Evolutionary conservation across 2,888 invertebrate genomes (phyloP).

Genomic region (Agrochola lychnidis): DNA sequence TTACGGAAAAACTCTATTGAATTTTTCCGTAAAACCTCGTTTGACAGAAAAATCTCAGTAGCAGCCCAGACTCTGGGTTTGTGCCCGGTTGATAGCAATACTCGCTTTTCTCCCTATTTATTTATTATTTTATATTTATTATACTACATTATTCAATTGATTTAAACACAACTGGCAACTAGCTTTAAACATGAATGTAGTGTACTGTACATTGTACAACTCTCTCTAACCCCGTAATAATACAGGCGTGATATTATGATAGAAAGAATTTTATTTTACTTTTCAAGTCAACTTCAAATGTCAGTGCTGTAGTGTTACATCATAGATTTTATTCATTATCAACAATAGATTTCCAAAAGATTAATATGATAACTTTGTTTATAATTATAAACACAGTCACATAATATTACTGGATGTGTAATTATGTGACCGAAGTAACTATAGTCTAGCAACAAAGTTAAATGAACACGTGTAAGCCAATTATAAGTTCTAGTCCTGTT

Average conservation of each 20-base stretch:
- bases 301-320: neutral
- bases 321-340: neutral
- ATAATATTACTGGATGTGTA: constrained; percentile 14
- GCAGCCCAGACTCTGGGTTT: too few relatives aligned
- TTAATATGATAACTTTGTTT: constrained; percentile 14
- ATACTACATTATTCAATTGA: too few relatives aligned
- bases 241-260: neutral
- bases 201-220: neutral
- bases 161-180: neutral
- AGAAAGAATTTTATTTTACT: neutral
- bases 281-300: constrained; percentile 1
- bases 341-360: neutral
- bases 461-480: constrained; percentile 19
- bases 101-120: neutral
- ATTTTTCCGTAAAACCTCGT: neutral
- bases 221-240: neutral
- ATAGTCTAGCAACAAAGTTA: constrained; percentile 26
- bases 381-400: constrained; percentile 32
- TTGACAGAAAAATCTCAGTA: neutral
- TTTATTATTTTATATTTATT: too few relatives aligned
- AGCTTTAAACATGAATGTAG: neutral
- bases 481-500: neutral
- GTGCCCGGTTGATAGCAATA: neutral
- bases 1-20: neutral
- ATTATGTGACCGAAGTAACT: neutral